Base-by-base conservation (phyloP, 64 coral and sea anemone species). In the Cladopsammia gracilis region DNA sequence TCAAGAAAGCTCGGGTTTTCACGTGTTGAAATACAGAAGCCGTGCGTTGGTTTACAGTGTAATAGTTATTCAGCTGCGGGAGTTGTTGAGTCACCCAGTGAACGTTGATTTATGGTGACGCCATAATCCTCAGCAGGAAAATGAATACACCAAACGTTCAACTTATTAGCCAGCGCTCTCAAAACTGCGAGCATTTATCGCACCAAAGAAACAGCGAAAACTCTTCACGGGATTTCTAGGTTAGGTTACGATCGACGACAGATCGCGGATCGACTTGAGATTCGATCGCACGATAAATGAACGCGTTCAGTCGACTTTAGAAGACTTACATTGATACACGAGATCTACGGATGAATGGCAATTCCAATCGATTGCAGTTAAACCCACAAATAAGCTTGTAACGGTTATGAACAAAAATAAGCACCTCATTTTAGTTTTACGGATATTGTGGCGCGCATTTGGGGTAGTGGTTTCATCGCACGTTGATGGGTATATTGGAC, bases 51-150 rank as follows among this genome's bases (percentile, higher is more conserved):
- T 12, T 54, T 54, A 34, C 34, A 44, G 7, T 62, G 57, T 2
- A 19, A 62, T 84, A 84, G 46, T 84, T 84, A 84, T 62, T 20
- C 80, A 84, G 80, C 80, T 53, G 80, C 51, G 23, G 72, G 12
- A 15, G 65, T 68, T 43, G n/a, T 11, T 24, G 25, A 43, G 69
- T 11, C 53, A 11, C 53, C 5, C 1, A 44, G 25, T 22, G 2
- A 80, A 68, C 62, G 46, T 49, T 8, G 80, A 50, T 18, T 48
- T 49, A 68, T 84, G 46, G 46, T 66, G 80, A 68, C 80, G 80
- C 80, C 42, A 46, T 22, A 23, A 48, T 65, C 64, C 80, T 44
- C 80, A 84, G 80, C 80, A 10, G 62, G 61, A 7, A 24, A 50
- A 75, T 13, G 10, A 12, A 48, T 18, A 14, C 14, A 64, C 44